phyloP scores from a whole-genome alignment of 2,113 vertebrate genomes.

The Sakesphorus luctuosus region DNA sequence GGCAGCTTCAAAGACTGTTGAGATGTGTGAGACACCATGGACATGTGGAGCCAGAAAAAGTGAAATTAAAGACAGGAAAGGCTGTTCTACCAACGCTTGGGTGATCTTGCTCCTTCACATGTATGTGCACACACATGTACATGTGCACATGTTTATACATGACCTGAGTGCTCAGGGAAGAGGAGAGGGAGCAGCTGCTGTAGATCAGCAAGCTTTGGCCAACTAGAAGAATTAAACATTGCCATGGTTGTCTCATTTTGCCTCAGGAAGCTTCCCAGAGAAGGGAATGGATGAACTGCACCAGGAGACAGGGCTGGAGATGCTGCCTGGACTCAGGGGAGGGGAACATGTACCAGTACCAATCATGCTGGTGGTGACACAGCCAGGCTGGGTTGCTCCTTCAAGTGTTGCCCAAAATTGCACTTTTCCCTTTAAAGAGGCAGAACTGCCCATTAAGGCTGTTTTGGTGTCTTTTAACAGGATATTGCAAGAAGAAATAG shows the following conservation, averaged over 20 bases:
- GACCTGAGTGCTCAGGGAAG: background rate
- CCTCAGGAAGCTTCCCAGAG: background rate
- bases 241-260: background rate
- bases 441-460: background rate
- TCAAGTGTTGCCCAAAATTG: background rate
- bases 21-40: constrained; percentile 30
- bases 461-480: background rate
- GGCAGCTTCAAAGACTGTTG: constrained; percentile 51
- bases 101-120: background rate
- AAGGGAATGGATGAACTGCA: background rate
- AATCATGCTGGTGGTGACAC: accelerated
- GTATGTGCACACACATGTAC: accelerated
- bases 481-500: background rate
- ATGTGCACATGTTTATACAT: accelerated
- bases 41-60: constrained; percentile 34
- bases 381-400: background rate
- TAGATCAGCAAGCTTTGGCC: background rate
- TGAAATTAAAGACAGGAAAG: background rate
- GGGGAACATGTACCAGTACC: accelerated
- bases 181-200: background rate
- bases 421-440: background rate
- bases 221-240: background rate
- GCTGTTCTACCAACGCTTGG: background rate
- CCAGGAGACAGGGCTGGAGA: background rate
- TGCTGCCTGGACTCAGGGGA: background rate